phyloP scores from a whole-genome alignment of 2,797 vertebrate genomes.

The Eutrigla gurnardus region DNA sequence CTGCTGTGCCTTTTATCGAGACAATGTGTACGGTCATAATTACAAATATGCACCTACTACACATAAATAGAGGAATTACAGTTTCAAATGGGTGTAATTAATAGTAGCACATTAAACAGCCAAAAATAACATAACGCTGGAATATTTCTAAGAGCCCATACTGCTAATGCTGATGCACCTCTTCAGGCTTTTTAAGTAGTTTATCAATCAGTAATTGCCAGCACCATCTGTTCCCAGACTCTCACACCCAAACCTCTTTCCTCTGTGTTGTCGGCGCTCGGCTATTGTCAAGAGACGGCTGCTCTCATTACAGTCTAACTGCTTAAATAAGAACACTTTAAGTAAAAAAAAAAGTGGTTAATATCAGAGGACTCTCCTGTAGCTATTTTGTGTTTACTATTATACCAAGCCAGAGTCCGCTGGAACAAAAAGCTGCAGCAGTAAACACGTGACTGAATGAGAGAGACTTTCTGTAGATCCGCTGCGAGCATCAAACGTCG shows the following conservation, averaged over 20 bases:
- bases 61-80: conserved; percentile 16
- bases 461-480: conserved; percentile 4
- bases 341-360: conserved; percentile 36
- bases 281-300: conserved; percentile 50
- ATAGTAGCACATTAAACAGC: conserved; percentile 21
- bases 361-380: conserved; percentile 19
- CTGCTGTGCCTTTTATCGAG: conserved; percentile 12
- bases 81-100: conserved; percentile 33
- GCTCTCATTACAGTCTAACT: conserved; percentile 43
- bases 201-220: conserved; percentile 64
- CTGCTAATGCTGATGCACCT: conserved; percentile 59
- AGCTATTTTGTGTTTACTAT: conserved; percentile 35
- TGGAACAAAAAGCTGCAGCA: conserved; percentile 16
- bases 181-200: conserved; percentile 55
- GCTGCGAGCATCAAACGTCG: conserved; percentile 31
- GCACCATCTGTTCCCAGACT: conserved; percentile 64
- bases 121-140: conserved; percentile 26
- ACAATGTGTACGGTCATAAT: not conserved
- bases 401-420: not conserved
- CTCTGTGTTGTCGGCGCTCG: conserved; percentile 36
- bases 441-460: conserved; percentile 15
- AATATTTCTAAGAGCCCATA: conserved; percentile 48
- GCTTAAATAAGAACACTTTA: conserved; percentile 49
- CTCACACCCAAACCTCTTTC: conserved; percentile 44
- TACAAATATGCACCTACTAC: conserved; percentile 31